Evolutionary conservation across 1,140 invertebrate genomes (phyloP).

Genomic region (Ceratina japonica): DNA sequence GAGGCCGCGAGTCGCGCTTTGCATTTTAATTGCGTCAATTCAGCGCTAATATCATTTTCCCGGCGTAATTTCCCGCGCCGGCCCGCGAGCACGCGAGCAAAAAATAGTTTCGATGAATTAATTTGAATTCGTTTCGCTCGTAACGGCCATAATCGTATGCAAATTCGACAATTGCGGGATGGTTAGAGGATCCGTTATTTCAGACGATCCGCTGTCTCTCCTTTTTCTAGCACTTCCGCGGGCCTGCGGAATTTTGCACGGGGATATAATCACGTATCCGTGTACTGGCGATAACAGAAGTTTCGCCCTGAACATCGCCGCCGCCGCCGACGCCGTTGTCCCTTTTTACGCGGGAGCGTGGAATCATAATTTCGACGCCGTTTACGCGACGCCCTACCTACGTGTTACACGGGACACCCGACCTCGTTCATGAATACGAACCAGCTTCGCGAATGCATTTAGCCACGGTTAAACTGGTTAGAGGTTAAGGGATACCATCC

Average conservation of each 20-base stretch:
- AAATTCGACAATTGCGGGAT: not conserved
- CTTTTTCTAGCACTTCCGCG: too few relatives aligned
- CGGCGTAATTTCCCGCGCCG: not conserved
- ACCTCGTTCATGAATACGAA: not conserved
- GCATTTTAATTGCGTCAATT: slow-evolving; percentile 40
- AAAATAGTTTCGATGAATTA: not conserved
- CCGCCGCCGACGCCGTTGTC: too few relatives aligned
- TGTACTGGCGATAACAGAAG: not conserved
- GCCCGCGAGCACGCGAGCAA: not conserved
- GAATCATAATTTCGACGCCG: not conserved
- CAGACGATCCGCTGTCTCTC: too few relatives aligned
- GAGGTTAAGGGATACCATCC: slow-evolving; percentile 21
- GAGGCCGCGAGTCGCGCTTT: slow-evolving; percentile 6
- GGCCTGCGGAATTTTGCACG: not conserved
- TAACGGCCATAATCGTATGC: not conserved
- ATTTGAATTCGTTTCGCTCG: not conserved
- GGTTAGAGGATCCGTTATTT: not conserved
- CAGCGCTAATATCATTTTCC: slow-evolving; percentile 10
- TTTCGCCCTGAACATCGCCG: not conserved
- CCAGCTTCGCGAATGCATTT: slow-evolving; percentile 15
- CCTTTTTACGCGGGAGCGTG: not conserved
- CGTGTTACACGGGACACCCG: too few relatives aligned
- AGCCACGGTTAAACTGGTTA: slow-evolving; percentile 10
- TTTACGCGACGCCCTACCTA: not conserved
- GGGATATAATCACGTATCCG: not conserved